Evolutionary conservation across 2,888 invertebrate genomes (phyloP).

Genomic region (Punctoribates punctum): DNA sequence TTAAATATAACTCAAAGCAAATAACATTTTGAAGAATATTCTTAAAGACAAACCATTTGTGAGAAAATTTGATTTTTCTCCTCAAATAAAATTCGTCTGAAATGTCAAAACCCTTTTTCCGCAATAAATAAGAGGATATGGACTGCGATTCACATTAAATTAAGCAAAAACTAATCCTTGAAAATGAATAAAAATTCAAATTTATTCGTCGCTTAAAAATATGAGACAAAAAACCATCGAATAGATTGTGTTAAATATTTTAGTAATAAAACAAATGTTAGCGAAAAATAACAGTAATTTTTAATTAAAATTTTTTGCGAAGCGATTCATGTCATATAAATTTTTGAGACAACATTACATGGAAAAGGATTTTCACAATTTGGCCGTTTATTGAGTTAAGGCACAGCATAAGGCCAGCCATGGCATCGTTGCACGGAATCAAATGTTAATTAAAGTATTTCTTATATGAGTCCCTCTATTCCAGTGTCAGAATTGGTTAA

Average conservation of each 20-base stretch:
- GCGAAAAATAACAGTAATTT: background rate
- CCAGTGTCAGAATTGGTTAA: too few relatives aligned
- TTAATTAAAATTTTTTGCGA: constrained; percentile 4
- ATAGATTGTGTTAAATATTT: background rate
- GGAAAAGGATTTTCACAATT: constrained; percentile 5
- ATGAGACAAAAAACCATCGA: background rate
- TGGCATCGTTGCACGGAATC: too few relatives aligned
- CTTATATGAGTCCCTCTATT: too few relatives aligned
- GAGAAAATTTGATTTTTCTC: too few relatives aligned
- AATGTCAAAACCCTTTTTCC: too few relatives aligned
- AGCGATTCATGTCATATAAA: constrained; percentile 1
- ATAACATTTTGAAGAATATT: too few relatives aligned
- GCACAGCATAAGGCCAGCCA: too few relatives aligned
- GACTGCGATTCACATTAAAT: background rate
- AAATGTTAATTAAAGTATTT: too few relatives aligned
- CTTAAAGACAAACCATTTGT: too few relatives aligned
- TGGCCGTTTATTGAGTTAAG: too few relatives aligned
- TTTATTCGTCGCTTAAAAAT: background rate
- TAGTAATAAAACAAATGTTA: background rate
- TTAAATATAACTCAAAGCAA: background rate
- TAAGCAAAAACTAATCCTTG: background rate
- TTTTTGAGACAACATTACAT: background rate
- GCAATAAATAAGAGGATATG: background rate
- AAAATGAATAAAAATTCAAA: constrained; percentile 4
- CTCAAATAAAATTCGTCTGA: too few relatives aligned